phyloP scores from a whole-genome alignment of 2,888 invertebrate species.

The Linnaemya tessellans region DNA sequence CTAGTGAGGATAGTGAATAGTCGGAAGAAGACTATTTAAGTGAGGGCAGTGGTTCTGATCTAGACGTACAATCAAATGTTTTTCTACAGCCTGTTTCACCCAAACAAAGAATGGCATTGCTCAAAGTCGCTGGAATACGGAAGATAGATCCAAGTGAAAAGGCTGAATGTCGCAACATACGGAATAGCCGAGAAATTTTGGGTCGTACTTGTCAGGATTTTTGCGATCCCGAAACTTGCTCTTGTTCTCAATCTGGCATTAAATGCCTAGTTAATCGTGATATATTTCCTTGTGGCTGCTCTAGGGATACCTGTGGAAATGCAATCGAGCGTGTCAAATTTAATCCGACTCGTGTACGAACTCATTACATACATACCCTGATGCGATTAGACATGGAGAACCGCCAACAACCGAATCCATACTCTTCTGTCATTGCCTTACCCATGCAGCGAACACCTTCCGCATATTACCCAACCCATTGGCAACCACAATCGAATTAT shows the following conservation, averaged over 20 bases:
- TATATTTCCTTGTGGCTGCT: constrained; percentile 98
- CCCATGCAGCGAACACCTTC: constrained; percentile 71
- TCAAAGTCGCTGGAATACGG: constrained; percentile 95
- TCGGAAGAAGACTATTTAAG: constrained; percentile 89
- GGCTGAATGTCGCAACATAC: constrained; percentile 96
- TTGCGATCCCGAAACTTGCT: constrained; percentile 97
- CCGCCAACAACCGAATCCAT: constrained; percentile 83
- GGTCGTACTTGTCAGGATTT: constrained; percentile 96
- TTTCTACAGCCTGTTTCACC: constrained; percentile 96
- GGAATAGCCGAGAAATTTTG: constrained; percentile 95
- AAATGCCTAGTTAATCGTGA: constrained; percentile 98
- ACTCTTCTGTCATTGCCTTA: constrained; percentile 60
- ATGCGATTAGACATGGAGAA: constrained; percentile 96
- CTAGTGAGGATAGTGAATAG: constrained; percentile 93
- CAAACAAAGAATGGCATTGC: constrained; percentile 92
- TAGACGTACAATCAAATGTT: constrained; percentile 94
- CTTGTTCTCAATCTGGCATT: constrained; percentile 96
- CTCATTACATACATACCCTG: constrained; percentile 98
- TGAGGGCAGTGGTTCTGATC: constrained; percentile 91
- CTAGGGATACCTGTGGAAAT: constrained; percentile 96
- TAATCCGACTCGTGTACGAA: constrained; percentile 96
- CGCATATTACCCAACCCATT: constrained; percentile 74
- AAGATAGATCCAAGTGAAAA: constrained; percentile 97
- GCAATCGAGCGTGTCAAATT: constrained; percentile 97
- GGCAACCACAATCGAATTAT: constrained; percentile 80